These are phyloP conservation scores for Acanthaster planci DNA, from an alignment of 35 echinoderm and acorn worm genomes.

Conservation along the genomic window DNA sequence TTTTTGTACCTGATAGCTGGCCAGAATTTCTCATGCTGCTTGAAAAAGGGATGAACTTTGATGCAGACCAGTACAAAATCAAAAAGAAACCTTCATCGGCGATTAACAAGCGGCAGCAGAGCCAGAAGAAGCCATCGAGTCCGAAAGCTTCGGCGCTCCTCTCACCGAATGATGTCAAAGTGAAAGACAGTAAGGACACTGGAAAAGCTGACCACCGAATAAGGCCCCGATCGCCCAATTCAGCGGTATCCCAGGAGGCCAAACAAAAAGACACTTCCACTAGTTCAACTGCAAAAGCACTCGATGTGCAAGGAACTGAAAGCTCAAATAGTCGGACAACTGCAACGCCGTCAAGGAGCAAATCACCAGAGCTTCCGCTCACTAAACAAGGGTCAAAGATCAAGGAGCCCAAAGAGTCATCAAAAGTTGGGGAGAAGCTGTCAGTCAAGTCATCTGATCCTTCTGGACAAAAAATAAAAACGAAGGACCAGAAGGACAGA, in stretches of 20 bases:
- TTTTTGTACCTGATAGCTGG: conserved; percentile 51
- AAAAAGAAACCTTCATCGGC: background rate
- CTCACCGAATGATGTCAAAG: background rate
- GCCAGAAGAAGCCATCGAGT: conserved; percentile 8
- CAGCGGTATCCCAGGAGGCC: background rate
- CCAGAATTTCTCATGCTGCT: conserved; percentile 60
- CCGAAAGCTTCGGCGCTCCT: background rate
- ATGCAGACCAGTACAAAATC: background rate
- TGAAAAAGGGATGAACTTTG: conserved; percentile 55
- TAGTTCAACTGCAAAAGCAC: background rate
- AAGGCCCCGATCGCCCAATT: background rate
- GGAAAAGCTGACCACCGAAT: background rate
- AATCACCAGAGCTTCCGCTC: too few relatives aligned
- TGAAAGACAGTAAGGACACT: background rate
- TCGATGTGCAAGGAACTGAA: background rate
- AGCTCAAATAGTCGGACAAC: too few relatives aligned
- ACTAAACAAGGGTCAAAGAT: too few relatives aligned
- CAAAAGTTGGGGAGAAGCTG: too few relatives aligned
- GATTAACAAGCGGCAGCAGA: background rate
- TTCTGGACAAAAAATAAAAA: background rate
- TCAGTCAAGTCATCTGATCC: too few relatives aligned
- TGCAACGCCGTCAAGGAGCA: too few relatives aligned
- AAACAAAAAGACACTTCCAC: background rate
- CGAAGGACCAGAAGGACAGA: background rate
- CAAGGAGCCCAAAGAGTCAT: too few relatives aligned